Percentiles rank a stretch among this genome's conserved stretches.
Evolutionary conservation across 2,888 invertebrate species (phyloP).

Genomic region (Cosmorhoe ocellata): DNA sequence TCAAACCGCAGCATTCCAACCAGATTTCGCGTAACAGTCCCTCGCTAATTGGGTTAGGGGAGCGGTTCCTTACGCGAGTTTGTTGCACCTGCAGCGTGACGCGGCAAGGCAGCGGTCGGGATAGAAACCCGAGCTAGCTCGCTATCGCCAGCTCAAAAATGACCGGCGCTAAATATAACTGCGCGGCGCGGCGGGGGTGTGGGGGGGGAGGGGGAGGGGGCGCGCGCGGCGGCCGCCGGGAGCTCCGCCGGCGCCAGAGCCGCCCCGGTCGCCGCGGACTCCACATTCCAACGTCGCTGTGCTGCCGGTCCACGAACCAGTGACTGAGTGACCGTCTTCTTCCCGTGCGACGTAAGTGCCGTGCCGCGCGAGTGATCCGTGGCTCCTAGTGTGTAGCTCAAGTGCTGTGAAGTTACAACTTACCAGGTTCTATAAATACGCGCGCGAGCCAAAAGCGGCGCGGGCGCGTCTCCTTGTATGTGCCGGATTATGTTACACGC

Average conservation of each 20-base stretch:
- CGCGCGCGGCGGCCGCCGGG: constrained; percentile 41
- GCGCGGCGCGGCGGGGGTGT: constrained; percentile 39
- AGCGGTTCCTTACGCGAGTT: constrained; percentile 35
- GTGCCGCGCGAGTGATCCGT: constrained; percentile 57
- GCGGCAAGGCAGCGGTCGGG: constrained; percentile 43
- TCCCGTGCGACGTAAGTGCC: constrained; percentile 82
- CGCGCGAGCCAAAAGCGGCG: constrained; percentile 56
- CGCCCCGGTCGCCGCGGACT: constrained; percentile 87
- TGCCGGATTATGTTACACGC: constrained; percentile 70
- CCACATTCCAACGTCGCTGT: constrained; percentile 86
- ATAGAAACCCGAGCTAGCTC: constrained; percentile 78
- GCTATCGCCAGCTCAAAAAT: constrained; percentile 68
- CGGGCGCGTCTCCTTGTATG: constrained; percentile 61
- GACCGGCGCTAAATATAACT: constrained; percentile 70
- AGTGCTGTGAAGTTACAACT: constrained; percentile 39
- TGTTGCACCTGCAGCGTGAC: constrained; percentile 52
- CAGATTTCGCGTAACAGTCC: constrained; percentile 22
- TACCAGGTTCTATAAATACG: constrained; percentile 59
- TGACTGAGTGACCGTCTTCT: constrained; percentile 79
- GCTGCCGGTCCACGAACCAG: constrained; percentile 73
- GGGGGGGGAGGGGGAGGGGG: constrained; percentile 34
- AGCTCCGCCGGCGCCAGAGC: constrained; percentile 76
- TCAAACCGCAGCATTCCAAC: background rate
- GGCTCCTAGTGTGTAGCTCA: constrained; percentile 56
- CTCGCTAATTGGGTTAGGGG: constrained; percentile 34